Percentiles rank a stretch among this genome's conserved stretches.
phyloP scores from a whole-genome alignment of 2,797 vertebrate species.

The Erethizon dorsatum region DNA sequence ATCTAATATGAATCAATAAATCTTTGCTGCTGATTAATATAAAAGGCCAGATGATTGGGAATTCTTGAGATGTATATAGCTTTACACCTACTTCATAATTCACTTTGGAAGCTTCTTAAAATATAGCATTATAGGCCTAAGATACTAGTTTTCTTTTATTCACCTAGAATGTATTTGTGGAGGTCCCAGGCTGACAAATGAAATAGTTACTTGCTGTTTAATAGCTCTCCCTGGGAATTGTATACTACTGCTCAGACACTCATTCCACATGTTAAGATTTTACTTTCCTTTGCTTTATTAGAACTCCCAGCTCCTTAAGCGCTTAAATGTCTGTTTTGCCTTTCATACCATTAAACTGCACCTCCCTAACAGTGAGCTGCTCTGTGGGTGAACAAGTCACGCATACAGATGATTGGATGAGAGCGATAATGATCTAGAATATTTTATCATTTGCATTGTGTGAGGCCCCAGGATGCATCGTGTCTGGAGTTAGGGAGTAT shows the following conservation, averaged over 20 bases:
- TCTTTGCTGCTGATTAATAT: conserved; percentile 10
- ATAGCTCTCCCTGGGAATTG: conserved; percentile 44
- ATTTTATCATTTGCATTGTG: conserved; percentile 69
- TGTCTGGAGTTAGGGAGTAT: neutral
- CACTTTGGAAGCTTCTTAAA: conserved; percentile 57
- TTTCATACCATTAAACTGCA: conserved; percentile 69
- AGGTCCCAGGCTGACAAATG: neutral
- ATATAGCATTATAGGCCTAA: neutral
- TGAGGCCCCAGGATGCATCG: neutral
- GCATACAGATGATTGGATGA: conserved; percentile 46
- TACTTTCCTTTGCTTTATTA: conserved; percentile 35
- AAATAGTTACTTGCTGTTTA: conserved; percentile 54
- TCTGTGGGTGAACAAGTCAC: conserved; percentile 68
- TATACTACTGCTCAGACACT: conserved; percentile 47
- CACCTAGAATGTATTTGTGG: neutral
- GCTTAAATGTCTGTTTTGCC: conserved; percentile 65
- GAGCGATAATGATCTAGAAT: conserved; percentile 56
- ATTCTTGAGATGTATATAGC: conserved; percentile 38
- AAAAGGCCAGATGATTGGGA: conserved; percentile 7
- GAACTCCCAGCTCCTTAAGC: neutral
- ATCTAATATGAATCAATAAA: conserved; percentile 37
- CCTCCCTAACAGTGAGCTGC: conserved; percentile 37
- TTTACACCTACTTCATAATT: conserved; percentile 3
- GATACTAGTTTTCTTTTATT: conserved; percentile 52
- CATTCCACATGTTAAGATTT: neutral